phyloP scores from a whole-genome alignment of 2,113 vertebrate species.

The Phaethon lepturus region DNA sequence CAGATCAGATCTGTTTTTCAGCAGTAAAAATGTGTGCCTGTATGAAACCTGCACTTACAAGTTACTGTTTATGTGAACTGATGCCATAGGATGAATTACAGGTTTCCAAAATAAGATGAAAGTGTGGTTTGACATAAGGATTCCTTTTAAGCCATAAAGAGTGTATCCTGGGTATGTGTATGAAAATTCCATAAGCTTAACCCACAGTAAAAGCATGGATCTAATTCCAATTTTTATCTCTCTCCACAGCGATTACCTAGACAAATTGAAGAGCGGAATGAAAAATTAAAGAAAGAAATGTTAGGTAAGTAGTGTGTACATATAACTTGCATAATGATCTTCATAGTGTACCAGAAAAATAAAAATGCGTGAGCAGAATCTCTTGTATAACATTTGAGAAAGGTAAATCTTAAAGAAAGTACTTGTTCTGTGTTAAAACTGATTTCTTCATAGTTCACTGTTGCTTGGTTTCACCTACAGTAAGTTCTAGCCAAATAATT shows the following conservation, averaged over 20 bases:
- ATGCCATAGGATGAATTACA: not conserved
- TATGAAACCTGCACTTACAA: not conserved
- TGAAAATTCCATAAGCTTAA: not conserved
- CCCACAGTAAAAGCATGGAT: not conserved
- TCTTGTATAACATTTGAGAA: not conserved
- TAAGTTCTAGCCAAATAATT: not conserved
- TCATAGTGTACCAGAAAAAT: not conserved
- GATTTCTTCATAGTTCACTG: not conserved
- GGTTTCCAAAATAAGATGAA: not conserved
- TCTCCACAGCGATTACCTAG: constrained; percentile 87
- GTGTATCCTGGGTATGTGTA: not conserved
- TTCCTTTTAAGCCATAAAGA: not conserved
- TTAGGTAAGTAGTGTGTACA: constrained; percentile 78
- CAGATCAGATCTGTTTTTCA: not conserved
- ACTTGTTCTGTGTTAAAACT: not conserved
- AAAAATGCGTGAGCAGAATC: not conserved
- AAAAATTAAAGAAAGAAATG: constrained; percentile 96
- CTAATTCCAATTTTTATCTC: not conserved
- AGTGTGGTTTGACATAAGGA: not conserved
- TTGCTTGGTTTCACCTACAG: not conserved
- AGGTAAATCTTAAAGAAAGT: not conserved
- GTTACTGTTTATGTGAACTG: not conserved
- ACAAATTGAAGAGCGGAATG: constrained; percentile 95
- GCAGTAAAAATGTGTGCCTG: not conserved
- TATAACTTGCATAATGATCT: not conserved